Evolutionary conservation across 2,113 vertebrate species (phyloP).

Genomic region (Zapornia atra): DNA sequence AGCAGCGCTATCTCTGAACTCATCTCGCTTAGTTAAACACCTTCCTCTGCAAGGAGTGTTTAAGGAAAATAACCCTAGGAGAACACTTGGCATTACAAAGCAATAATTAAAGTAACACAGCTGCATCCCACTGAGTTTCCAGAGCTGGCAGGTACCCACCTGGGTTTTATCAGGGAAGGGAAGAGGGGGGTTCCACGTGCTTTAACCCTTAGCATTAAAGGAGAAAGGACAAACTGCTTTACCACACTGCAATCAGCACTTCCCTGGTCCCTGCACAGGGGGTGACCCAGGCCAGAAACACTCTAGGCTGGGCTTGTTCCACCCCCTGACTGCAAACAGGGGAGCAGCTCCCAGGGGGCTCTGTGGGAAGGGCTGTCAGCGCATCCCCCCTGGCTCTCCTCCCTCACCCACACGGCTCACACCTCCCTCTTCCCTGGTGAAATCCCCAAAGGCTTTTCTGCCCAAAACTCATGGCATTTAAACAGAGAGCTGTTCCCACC

Average conservation of each 20-base stretch:
- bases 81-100: neutral
- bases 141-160: too few relatives aligned
- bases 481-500: neutral
- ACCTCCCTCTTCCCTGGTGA: neutral
- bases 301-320: accelerated
- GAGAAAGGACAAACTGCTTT: neutral
- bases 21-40: neutral
- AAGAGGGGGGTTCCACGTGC: accelerated
- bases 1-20: neutral
- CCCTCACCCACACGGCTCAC: neutral
- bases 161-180: neutral
- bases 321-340: too few relatives aligned
- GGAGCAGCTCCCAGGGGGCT: neutral
- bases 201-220: neutral
- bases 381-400: neutral
- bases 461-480: neutral
- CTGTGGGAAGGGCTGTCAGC: neutral
- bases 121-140: neutral
- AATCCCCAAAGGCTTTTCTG: neutral
- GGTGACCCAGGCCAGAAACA: neutral
- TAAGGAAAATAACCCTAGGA: neutral
- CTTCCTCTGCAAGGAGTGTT: neutral
- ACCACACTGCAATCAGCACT: neutral
- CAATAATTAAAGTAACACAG: neutral
- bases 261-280: neutral